A percentile compares a stretch with the other conserved stretches of the same genome.
Evolutionary conservation across 2,888 invertebrate species (phyloP).

Genomic region (Phania funesta): DNA sequence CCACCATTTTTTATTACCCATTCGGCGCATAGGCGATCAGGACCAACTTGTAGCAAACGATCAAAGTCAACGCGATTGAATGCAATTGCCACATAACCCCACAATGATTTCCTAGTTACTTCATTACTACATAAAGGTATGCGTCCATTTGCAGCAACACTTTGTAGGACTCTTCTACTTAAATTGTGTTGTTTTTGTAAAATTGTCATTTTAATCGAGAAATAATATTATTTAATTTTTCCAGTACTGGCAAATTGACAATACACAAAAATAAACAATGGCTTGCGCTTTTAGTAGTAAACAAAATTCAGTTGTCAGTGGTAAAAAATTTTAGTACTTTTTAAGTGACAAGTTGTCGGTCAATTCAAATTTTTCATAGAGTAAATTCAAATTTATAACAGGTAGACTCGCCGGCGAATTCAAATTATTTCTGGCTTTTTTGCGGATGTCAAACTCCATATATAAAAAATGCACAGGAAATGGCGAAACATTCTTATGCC

Average conservation of each 20-base stretch:
- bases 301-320: too few species aligned
- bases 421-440: too few species aligned
- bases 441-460: too few species aligned
- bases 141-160: not conserved
- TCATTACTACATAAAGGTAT: not conserved
- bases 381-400: too few species aligned
- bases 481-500: too few species aligned
- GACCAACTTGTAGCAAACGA: constrained; percentile 87
- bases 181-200: constrained; percentile 18
- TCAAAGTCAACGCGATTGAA: constrained; percentile 86
- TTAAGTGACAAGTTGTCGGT: too few species aligned
- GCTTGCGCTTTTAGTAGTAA: too few species aligned
- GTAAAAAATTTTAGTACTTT: too few species aligned
- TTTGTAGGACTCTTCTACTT: not conserved
- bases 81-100: constrained; percentile 79
- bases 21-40: constrained; percentile 94
- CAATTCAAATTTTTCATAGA: too few species aligned
- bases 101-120: constrained; percentile 66
- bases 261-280: not conserved
- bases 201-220: constrained; percentile 18
- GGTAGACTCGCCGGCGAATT: too few species aligned
- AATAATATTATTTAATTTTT: not conserved
- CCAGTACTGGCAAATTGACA: not conserved
- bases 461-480: too few species aligned
- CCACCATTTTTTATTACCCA: constrained; percentile 97